phyloP scores from a whole-genome alignment of 1,140 invertebrate species.

The Bombus pyrosoma region DNA sequence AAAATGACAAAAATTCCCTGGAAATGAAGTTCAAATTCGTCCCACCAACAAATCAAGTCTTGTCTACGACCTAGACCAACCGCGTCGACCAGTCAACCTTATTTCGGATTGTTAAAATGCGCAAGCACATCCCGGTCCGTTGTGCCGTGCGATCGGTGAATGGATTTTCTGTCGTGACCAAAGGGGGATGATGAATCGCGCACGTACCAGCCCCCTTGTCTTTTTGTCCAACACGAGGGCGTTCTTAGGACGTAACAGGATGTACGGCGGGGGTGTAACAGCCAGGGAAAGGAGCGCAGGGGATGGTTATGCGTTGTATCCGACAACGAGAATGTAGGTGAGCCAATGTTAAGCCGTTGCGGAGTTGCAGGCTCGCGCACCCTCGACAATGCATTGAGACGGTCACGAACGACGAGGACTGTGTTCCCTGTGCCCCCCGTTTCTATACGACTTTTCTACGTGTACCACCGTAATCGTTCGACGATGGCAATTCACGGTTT shows the following conservation, averaged over 20 bases:
- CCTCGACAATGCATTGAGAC: constrained; percentile 74
- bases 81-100: constrained; percentile 6
- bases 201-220: constrained; percentile 48
- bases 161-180: constrained; percentile 40
- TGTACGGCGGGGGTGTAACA: constrained; percentile 5
- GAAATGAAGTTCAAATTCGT: not conserved
- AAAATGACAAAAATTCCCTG: too few relatives aligned
- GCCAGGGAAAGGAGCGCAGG: constrained; percentile 34
- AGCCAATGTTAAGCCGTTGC: constrained; percentile 74
- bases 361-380: constrained; percentile 74
- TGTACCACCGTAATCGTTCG: not conserved
- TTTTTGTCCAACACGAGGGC: constrained; percentile 36
- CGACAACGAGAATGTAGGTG: constrained; percentile 68
- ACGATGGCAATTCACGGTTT: constrained; percentile 11
- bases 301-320: constrained; percentile 51
- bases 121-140: constrained; percentile 58
- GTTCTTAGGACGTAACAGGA: not conserved
- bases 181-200: constrained; percentile 67
- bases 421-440: not conserved
- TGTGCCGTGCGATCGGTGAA: constrained; percentile 56
- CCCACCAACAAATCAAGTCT: not conserved
- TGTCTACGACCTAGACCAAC: constrained; percentile 51
- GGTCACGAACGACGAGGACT: constrained; percentile 74
- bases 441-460: not conserved
- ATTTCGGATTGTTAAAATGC: constrained; percentile 63